phyloP scores from a whole-genome alignment of 2,888 invertebrate species.

The Acanthococcus lagerstroemiae region DNA sequence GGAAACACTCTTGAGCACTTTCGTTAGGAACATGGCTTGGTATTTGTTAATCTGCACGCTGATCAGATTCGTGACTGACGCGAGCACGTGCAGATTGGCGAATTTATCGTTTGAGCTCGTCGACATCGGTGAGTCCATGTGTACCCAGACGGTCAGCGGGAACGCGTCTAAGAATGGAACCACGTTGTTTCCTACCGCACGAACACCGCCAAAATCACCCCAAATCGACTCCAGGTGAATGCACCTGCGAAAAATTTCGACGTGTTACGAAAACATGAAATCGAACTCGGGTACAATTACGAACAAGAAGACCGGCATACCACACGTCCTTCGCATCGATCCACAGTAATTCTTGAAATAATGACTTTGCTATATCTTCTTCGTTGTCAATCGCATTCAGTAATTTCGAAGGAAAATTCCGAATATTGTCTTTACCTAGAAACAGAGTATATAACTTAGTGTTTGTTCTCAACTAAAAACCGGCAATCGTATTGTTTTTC shows the following conservation, averaged over 20 bases:
- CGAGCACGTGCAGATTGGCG: constrained; percentile 63
- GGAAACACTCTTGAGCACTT: constrained; percentile 68
- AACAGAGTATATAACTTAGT: too few relatives aligned
- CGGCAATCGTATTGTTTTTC: too few relatives aligned
- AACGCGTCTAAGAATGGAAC: constrained; percentile 76
- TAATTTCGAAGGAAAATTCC: constrained; percentile 41
- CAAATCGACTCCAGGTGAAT: constrained; percentile 80
- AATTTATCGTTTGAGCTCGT: constrained; percentile 19
- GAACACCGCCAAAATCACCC: constrained; percentile 81
- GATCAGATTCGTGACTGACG: constrained; percentile 71
- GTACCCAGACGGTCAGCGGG: constrained; percentile 75
- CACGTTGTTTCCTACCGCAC: constrained; percentile 62
- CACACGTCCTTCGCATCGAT: constrained; percentile 78
- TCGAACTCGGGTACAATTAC: too few relatives aligned
- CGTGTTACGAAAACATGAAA: too few relatives aligned
- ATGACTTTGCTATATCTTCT: constrained; percentile 46
- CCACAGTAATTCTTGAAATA: constrained; percentile 54
- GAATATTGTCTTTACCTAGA: constrained; percentile 45
- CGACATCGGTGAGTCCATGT: constrained; percentile 32
- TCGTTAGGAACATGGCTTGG: constrained; percentile 78
- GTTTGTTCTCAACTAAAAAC: too few relatives aligned
- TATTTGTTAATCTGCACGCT: constrained; percentile 88
- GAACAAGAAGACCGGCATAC: constrained; percentile 36
- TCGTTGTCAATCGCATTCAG: constrained; percentile 44
- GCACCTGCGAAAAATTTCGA: constrained; percentile 54